Evolutionary conservation across 2,888 invertebrate species (phyloP).

Genomic region (Liodrosophila aerea): DNA sequence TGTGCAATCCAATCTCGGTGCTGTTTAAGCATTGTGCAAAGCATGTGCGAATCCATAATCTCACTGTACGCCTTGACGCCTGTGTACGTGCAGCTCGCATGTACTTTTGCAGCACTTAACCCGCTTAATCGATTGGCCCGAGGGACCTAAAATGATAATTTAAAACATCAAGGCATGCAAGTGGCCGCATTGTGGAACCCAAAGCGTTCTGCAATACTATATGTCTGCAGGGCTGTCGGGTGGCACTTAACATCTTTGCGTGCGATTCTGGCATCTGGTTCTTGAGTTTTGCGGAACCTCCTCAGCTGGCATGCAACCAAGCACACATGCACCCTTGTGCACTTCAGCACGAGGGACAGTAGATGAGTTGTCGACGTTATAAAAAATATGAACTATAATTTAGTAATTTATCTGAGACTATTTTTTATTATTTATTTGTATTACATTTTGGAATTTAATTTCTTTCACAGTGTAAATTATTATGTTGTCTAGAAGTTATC

Average conservation of each 20-base stretch:
- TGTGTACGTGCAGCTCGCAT: neutral
- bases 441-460: no score
- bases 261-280: conserved; percentile 31
- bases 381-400: no score
- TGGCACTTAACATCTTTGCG: conserved; percentile 57
- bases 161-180: conserved; percentile 21
- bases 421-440: no score
- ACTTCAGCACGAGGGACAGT: neutral
- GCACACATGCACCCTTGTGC: conserved; percentile 27
- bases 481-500: no score
- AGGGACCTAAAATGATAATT: conserved; percentile 17
- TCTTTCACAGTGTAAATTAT: no score
- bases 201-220: conserved; percentile 23
- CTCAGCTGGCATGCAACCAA: conserved; percentile 38
- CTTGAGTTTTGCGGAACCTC: conserved; percentile 32
- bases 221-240: conserved; percentile 6
- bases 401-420: no score
- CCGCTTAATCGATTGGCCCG: conserved; percentile 55
- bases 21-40: no score
- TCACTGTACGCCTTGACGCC: no score
- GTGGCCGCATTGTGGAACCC: conserved; percentile 5
- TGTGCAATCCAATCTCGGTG: no score
- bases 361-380: no score
- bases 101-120: conserved; percentile 57
- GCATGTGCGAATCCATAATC: no score